Base-by-base conservation (phyloP, 1,140 invertebrate genomes). In the Zelostemma sp. region DNA sequence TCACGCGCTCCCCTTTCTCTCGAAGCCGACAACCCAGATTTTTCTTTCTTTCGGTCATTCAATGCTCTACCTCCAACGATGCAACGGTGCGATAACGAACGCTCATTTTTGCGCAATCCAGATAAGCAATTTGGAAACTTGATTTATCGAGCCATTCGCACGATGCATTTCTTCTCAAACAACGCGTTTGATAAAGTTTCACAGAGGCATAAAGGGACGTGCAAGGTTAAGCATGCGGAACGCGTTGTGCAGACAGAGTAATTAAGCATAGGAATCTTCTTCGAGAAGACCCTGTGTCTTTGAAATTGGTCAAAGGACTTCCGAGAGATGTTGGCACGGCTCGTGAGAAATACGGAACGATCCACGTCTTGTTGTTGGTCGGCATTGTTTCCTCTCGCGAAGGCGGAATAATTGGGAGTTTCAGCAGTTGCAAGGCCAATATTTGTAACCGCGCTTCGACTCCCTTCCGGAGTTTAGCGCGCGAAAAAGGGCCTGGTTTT, bases 391-490 rank as follows among this genome's bases (percentile, higher is more conserved):
- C 61, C 58, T 25, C 48, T 45, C 54, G 54, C 48, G 46, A 48
- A 71, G 62, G 58, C 57, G 62, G 65, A 71, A 71, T 71, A 71
- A 71, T 71, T 71, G 68, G 54, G 28, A 53, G 62, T 64, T 31
- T 48, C 50, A 38, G 61, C 67, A 70, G 64, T 70, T 64, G 57
- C 55, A n/a, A n/a, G n/a, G n/a, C 53, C 12, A 50, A 51, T 59
- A 69, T 69, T 64, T 69, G 66, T 63, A 69, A 69, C 66, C 64
- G 35, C 40, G 66, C 60, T 59, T 59, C 59, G 64, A 69, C 55
- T 63, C 64, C 38, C 17, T 56, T 59, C 58, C 62, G 63, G 50
- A 12, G 33, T 8, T 28, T n/a, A n/a, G n/a, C n/a, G n/a, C n/a
- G n/a, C n/a, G n/a, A n/a, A n/a, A n/a, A n/a, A n/a, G n/a, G n/a